These are phyloP conservation scores for Eucera pruinosa DNA, from an alignment of 2,888 invertebrate species.

Conservation along the genomic window DNA sequence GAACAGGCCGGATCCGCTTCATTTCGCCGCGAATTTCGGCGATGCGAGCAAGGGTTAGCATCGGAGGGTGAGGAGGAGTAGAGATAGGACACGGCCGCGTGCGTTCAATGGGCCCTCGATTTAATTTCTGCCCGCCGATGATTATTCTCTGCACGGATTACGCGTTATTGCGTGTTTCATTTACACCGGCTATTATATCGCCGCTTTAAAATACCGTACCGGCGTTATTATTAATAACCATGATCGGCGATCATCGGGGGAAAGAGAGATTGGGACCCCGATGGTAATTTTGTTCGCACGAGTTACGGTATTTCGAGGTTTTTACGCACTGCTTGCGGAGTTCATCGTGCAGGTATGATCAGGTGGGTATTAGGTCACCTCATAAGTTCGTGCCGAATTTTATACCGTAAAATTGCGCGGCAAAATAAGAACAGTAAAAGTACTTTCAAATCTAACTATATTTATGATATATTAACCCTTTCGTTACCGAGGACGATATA, in stretches of 20 bases:
- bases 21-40: slow-evolving; percentile 35
- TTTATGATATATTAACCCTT: too few species aligned
- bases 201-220: slow-evolving; percentile 18
- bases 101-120: slow-evolving; percentile 42
- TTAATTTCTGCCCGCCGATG: slow-evolving; percentile 34
- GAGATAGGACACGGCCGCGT: slow-evolving; percentile 2
- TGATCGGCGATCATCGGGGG: background rate
- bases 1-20: slow-evolving; percentile 58
- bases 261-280: rapidly evolving
- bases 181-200: slow-evolving; percentile 39
- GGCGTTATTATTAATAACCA: slow-evolving; percentile 24
- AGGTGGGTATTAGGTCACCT: too few species aligned
- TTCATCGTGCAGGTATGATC: too few species aligned
- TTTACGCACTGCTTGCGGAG: background rate
- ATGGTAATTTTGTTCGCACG: too few species aligned
- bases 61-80: background rate
- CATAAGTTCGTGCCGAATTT: too few species aligned
- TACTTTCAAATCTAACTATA: too few species aligned
- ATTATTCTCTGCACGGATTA: slow-evolving; percentile 34
- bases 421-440: too few species aligned
- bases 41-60: background rate
- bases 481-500: too few species aligned
- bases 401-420: too few species aligned
- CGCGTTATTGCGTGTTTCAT: slow-evolving; percentile 47
- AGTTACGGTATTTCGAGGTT: background rate